Percentiles rank a stretch among this genome's conserved stretches.
Evolutionary conservation across 30 jellyfish, hydroid and myxozoan species (phyloP).

Genomic region (Catostylus mosaicus): DNA sequence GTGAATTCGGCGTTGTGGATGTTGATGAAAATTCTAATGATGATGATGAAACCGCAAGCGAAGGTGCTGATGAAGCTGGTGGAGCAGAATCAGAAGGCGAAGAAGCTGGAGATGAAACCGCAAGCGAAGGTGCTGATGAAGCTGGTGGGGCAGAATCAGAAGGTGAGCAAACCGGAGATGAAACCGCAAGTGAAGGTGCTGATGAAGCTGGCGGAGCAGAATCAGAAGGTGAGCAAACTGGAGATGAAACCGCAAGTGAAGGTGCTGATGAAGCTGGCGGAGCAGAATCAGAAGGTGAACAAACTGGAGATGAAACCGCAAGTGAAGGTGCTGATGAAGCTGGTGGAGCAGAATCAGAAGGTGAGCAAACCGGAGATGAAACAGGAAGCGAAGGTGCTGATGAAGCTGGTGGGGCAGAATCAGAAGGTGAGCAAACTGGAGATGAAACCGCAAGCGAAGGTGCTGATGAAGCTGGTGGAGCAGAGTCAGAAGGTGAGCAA

Average conservation of each 20-base stretch:
- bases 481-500: no score
- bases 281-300: neutral
- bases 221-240: no score
- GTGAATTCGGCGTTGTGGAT: neutral
- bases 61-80: slow-evolving; percentile 6
- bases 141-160: slow-evolving; percentile 10
- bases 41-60: neutral
- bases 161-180: no score
- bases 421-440: no score
- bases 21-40: neutral
- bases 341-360: slow-evolving; percentile 29
- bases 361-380: neutral
- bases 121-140: neutral
- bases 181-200: no score
- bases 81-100: neutral
- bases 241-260: neutral
- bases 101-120: slow-evolving; percentile 14
- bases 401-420: no score
- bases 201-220: slow-evolving; percentile 22
- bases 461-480: no score
- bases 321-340: neutral
- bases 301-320: neutral
- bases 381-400: slow-evolving; percentile 18
- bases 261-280: slow-evolving; percentile 10
- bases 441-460: no score